Evolutionary conservation across 2,888 invertebrate species (phyloP).

Genomic region (Neria commutata): DNA sequence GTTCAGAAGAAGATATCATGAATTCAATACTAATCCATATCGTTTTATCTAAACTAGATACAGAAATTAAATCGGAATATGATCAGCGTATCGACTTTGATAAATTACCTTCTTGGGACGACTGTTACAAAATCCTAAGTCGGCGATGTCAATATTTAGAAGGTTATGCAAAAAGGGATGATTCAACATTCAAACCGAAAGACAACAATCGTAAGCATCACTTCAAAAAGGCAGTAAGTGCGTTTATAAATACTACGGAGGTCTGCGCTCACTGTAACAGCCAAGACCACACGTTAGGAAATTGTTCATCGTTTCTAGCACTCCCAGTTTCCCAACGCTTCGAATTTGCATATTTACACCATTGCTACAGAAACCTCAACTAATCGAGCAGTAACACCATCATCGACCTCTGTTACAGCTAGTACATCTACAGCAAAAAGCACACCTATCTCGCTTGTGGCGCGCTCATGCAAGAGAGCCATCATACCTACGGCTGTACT

Average conservation of each 20-base stretch:
- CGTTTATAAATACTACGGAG: too few relatives aligned
- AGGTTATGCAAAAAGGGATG: neutral
- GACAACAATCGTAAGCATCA: too few relatives aligned
- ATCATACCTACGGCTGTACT: too few relatives aligned
- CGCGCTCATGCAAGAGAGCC: too few relatives aligned
- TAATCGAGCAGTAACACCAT: neutral
- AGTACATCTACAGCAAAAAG: too few relatives aligned
- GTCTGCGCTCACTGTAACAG: too few relatives aligned
- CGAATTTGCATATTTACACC: too few relatives aligned
- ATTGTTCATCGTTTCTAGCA: conserved; percentile 2
- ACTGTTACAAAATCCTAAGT: conserved; percentile 7
- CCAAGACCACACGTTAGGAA: conserved; percentile 2
- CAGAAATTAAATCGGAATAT: neutral
- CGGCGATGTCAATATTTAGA: conserved; percentile 9
- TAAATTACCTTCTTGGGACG: conserved; percentile 12
- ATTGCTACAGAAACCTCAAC: too few relatives aligned
- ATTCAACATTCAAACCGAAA: neutral
- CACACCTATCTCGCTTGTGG: too few relatives aligned
- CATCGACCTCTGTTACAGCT: neutral
- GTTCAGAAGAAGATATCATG: conserved; percentile 1
- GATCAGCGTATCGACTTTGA: neutral
- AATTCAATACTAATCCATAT: conserved; percentile 9
- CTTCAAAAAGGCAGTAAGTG: too few relatives aligned
- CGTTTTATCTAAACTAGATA: neutral
- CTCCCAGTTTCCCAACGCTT: conserved; percentile 1